A percentile compares a stretch with the other conserved stretches of the same genome.
These are phyloP conservation scores for Erpetoichthys calabaricus DNA, from an alignment of 2,797 vertebrate species.

Conservation along the genomic window DNA sequence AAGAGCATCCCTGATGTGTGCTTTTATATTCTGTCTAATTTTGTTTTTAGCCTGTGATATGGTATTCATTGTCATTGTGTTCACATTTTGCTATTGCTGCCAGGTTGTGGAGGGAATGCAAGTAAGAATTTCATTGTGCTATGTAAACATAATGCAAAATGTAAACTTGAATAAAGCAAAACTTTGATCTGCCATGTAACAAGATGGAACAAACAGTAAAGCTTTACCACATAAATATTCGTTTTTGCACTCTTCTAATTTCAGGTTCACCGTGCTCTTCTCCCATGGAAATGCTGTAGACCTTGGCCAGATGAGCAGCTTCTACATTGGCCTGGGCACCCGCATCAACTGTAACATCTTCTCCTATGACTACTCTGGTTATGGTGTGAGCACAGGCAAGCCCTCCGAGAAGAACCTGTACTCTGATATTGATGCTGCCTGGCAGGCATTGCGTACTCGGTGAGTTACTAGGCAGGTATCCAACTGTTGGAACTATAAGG, in stretches of 20 bases:
- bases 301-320: slow-evolving; percentile 97
- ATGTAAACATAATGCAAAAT: too few species aligned
- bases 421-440: slow-evolving; percentile 86
- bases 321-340: slow-evolving; percentile 87
- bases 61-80: too few species aligned
- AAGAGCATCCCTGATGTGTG: too few species aligned
- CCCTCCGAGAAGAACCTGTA: slow-evolving; percentile 95
- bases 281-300: slow-evolving; percentile 93
- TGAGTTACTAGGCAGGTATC: slow-evolving; percentile 20
- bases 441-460: slow-evolving; percentile 88
- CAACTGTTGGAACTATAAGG: too few species aligned
- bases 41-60: too few species aligned
- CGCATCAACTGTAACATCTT: slow-evolving; percentile 97
- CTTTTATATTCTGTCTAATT: too few species aligned
- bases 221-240: slow-evolving; percentile 4
- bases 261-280: slow-evolving; percentile 87
- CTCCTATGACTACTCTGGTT: slow-evolving; percentile 96
- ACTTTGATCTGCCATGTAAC: too few species aligned
- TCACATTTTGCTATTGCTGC: too few species aligned
- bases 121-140: too few species aligned
- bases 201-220: slow-evolving; percentile 1
- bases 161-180: too few species aligned
- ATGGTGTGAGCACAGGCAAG: slow-evolving; percentile 80
- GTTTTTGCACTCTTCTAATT: neutral
- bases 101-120: too few species aligned